Evolutionary conservation across 2,113 vertebrate species (phyloP), one percentile per base, ranked within the genome.

Genomic region (Rhineura floridana): DNA sequence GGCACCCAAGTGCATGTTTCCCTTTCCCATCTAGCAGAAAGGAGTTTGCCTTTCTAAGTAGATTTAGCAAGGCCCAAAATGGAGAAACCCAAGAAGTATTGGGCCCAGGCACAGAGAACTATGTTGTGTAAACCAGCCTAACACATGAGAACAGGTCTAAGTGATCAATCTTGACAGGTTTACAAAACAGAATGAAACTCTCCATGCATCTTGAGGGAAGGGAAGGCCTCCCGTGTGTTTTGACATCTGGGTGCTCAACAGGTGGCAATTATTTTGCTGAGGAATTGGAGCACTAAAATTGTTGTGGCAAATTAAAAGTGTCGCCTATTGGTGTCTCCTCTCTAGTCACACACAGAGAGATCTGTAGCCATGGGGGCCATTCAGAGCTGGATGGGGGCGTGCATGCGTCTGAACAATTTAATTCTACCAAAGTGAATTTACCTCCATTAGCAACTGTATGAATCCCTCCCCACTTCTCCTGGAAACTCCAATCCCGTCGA

Each of bases 51-150:
- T 86, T 94, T 75, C 86, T 65, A 89, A 82, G 39, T 65, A 85
- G 87, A 62, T 77, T 84, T 69, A 93, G 84, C 73, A 93, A 90
- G 94, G 33, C 79, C 39, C 87, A 87, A 93, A 93, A 93, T 96
- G 95, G 91, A 95, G 96, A 96, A 96, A 97, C 93, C 94, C 87
- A 91, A 95, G 93, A 96, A 93, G 87, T 81, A 81, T 87, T 92
- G 91, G 95, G 94, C 90, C 92, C 92, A 91, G 94, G 94, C 91
- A 94, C 88, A 36, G 94, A 95, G 95, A 96, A 94, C 92, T 81
- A 85, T 93, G 94, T 97, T 97, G 96, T 97, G 96, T 97, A 98
- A 98, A 98, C 96, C 95, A 59, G 90, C 90, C 93, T 94, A 95
- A 96, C 93, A 94, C 90, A 94, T 95, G 95, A 96, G 95, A 83